Evolutionary conservation across 2,797 vertebrate species (phyloP).

Genomic region (Fundulus diaphanus): DNA sequence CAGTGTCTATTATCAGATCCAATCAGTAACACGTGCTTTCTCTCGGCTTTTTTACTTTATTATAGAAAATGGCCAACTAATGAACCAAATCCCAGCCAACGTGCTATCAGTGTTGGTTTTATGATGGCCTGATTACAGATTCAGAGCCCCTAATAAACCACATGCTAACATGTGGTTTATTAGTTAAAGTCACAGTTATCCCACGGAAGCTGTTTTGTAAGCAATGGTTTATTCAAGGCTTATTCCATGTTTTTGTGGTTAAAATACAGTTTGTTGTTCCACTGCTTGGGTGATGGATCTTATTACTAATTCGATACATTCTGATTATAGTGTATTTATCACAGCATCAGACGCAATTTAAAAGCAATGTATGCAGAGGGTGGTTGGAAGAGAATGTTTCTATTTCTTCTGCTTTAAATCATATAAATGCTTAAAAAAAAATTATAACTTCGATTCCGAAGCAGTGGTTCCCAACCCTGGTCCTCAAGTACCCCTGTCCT

Average conservation of each 20-base stretch:
- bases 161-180: slow-evolving; percentile 48
- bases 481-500: no score
- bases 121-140: not conserved
- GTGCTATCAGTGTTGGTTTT: not conserved
- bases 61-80: slow-evolving; percentile 1
- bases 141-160: slow-evolving; percentile 6
- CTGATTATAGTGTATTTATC: slow-evolving; percentile 34
- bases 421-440: no score
- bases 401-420: not conserved
- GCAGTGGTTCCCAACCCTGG: no score
- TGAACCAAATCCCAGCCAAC: slow-evolving; percentile 4
- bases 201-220: slow-evolving; percentile 33
- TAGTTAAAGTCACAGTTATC: slow-evolving; percentile 30
- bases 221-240: slow-evolving; percentile 41
- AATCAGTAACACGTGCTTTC: slow-evolving; percentile 5
- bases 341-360: not conserved
- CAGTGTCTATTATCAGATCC: not conserved
- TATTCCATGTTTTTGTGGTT: slow-evolving; percentile 28
- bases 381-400: not conserved
- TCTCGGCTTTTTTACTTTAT: not conserved
- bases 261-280: slow-evolving; percentile 46
- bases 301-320: slow-evolving; percentile 22
- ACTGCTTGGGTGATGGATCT: slow-evolving; percentile 6
- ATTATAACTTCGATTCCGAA: no score
- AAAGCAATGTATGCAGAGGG: slow-evolving; percentile 10